Conservation (phyloP, 2,888 invertebrate genomes). For the Rugalucina vietnamica region DNA sequence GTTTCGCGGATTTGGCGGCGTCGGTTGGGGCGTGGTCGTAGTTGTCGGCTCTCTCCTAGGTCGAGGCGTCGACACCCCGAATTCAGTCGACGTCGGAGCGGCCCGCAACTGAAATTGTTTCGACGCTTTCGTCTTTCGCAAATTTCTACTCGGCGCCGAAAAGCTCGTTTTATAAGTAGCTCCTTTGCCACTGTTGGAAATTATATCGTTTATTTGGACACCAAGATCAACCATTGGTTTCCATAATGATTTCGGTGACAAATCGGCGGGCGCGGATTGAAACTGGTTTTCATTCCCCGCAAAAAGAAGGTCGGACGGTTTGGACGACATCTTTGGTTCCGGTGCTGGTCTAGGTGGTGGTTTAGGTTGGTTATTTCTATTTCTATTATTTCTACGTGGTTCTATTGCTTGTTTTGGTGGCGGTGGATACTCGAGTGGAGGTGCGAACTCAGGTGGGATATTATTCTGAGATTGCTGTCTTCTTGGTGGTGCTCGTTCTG, state of each 20-base stretch:
- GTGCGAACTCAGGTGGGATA: too few relatives aligned
- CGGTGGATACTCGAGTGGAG: background rate
- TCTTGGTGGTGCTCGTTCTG: too few relatives aligned
- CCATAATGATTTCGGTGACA: slow-evolving; percentile 40
- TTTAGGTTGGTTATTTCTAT: background rate
- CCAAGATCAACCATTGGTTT: slow-evolving; percentile 47
- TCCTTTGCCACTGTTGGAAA: background rate
- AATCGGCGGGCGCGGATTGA: background rate
- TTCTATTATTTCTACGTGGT: background rate
- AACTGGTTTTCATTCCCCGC: background rate
- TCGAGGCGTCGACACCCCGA: background rate
- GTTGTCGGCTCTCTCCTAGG: background rate
- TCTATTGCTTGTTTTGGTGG: background rate
- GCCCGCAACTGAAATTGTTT: background rate
- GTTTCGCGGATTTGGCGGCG: background rate
- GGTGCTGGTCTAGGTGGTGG: background rate
- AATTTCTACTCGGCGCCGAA: background rate
- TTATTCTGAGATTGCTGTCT: too few relatives aligned
- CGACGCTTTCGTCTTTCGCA: background rate
- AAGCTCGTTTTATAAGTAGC: background rate
- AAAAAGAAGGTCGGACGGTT: background rate
- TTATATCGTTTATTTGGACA: slow-evolving; percentile 41
- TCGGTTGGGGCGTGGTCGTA: background rate
- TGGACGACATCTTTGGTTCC: background rate
- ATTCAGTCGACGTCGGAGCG: background rate